A percentile compares a stretch with the other conserved stretches of the same genome.
Evolutionary conservation across 1,140 invertebrate species (phyloP).

Genomic region (Bombus vancouverensis): DNA sequence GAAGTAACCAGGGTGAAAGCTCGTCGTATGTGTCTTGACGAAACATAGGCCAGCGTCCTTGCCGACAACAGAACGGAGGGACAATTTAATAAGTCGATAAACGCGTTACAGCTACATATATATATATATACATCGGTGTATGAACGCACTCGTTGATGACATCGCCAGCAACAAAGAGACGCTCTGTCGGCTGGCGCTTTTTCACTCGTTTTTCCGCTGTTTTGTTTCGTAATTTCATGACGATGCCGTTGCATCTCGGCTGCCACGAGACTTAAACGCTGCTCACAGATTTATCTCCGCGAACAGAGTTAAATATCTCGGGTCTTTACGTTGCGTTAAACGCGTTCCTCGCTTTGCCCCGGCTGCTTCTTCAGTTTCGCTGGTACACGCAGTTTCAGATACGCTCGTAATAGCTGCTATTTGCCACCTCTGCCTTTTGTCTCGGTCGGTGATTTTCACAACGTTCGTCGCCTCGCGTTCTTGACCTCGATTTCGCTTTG

Average conservation of each 20-base stretch:
- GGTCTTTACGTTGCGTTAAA: background rate
- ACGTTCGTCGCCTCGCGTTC: constrained; percentile 20
- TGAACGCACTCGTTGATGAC: constrained; percentile 23
- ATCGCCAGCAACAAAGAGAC: constrained; percentile 20
- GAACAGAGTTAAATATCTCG: background rate
- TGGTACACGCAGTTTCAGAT: background rate
- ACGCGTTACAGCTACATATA: constrained; percentile 22
- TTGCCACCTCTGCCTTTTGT: constrained; percentile 16
- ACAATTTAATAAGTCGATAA: constrained; percentile 57
- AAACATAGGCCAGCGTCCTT: background rate
- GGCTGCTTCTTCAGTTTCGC: background rate
- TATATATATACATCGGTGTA: background rate
- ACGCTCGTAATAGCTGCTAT: background rate
- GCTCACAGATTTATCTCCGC: background rate
- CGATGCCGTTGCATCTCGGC: background rate
- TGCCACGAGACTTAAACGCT: background rate
- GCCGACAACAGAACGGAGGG: constrained; percentile 2
- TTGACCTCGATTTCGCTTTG: constrained; percentile 60
- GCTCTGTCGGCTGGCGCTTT: background rate
- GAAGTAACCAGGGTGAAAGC: background rate
- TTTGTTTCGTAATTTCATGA: constrained; percentile 30
- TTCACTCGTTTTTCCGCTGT: constrained; percentile 4
- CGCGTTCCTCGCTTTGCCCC: background rate
- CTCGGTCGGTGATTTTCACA: constrained; percentile 27
- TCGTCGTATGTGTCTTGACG: background rate